Evolutionary conservation across 2,888 invertebrate genomes (phyloP).

Genomic region (Callimorpha dominula): DNA sequence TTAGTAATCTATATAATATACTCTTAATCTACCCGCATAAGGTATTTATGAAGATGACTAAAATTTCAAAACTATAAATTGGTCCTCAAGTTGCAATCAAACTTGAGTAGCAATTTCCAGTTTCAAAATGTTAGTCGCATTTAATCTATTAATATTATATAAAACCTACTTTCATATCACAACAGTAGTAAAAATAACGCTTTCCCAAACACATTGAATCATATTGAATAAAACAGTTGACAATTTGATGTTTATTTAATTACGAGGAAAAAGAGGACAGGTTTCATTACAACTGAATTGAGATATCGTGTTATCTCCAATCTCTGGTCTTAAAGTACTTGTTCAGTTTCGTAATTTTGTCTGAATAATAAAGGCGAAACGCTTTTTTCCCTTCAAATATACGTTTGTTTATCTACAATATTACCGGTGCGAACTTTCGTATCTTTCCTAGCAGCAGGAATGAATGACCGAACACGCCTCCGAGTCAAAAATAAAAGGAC

Average conservation of each 20-base stretch:
- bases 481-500: neutral
- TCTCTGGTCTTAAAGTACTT: neutral
- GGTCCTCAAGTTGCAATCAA: no score
- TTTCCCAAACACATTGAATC: neutral
- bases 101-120: no score
- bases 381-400: neutral
- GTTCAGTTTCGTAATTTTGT: neutral
- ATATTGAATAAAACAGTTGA: neutral
- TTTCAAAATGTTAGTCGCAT: no score
- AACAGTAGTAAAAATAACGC: neutral
- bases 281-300: neutral
- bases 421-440: neutral
- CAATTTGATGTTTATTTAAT: slow-evolving; percentile 1
- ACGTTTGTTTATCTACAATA: neutral
- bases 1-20: no score
- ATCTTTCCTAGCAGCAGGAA: neutral
- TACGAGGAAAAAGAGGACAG: neutral
- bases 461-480: neutral
- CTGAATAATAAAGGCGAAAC: neutral
- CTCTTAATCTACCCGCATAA: no score
- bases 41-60: no score
- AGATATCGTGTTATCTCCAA: neutral
- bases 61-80: no score
- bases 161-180: no score
- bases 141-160: no score